These are phyloP conservation scores for Epizoanthus scotinus DNA, from an alignment of 92 coral and sea anemone genomes.

Conservation along the genomic window DNA sequence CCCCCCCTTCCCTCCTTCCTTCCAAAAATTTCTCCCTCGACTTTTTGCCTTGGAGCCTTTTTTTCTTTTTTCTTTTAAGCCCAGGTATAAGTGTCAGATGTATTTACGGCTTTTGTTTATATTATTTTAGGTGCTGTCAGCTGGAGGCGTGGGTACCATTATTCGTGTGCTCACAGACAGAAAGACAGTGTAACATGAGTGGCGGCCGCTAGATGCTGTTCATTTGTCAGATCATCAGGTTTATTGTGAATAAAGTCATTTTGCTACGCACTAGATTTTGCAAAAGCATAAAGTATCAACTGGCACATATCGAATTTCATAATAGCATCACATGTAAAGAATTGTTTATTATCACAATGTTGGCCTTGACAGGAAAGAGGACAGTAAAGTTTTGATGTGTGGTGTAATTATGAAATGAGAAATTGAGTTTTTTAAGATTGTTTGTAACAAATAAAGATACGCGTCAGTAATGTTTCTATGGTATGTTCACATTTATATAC, in stretches of 20 bases:
- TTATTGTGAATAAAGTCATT: neutral
- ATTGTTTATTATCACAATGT: neutral
- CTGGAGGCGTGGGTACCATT: conserved; percentile 85
- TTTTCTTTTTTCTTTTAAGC: too few relatives aligned
- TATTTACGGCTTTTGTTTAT: neutral
- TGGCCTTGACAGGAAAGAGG: neutral
- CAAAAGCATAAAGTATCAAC: neutral
- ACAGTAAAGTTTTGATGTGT: neutral
- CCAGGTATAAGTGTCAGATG: neutral
- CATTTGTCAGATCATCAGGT: neutral
- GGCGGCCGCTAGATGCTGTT: neutral
- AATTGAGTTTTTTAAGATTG: conserved; percentile 5
- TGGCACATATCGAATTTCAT: neutral
- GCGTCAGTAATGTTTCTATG: too few relatives aligned
- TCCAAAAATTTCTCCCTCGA: too few relatives aligned
- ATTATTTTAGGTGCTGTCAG: conserved; percentile 74
- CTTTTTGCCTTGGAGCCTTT: too few relatives aligned
- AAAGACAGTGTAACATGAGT: conserved; percentile 71
- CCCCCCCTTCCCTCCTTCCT: too few relatives aligned
- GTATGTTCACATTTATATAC: too few relatives aligned
- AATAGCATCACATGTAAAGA: neutral
- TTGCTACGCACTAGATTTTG: conserved; percentile 5
- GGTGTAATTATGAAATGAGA: neutral
- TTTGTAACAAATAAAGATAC: conserved; percentile 1
- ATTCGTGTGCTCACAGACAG: conserved; percentile 94